Base-by-base conservation (phyloP, 1,140 invertebrate genomes). In the Cyrtorhinus lividipennis region DNA sequence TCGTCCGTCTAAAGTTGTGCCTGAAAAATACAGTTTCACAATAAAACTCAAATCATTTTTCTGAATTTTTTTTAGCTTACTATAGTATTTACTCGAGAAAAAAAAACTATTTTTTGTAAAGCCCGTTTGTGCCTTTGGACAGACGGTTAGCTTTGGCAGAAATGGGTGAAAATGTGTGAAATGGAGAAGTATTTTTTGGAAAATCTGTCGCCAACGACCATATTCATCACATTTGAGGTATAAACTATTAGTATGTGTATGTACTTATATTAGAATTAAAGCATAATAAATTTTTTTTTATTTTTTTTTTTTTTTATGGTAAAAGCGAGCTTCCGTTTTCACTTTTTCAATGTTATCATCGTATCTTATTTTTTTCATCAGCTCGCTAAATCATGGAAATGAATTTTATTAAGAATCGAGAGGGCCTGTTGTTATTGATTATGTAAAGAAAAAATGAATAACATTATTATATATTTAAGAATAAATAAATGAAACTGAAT, bases 371-470 rank as follows among this genome's bases (percentile, higher is more conserved):
- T 53, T 53, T 53, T 53, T 20, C 20, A 22, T 53, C 48, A 10
- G 20, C 20, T 15, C 20, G 10, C 20, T 3, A 22, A 53, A n/a
- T n/a, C 20, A 20, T 53, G 48, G 48, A 53, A 38, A 53, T 53
- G 20, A 53, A 53, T 15, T 15, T 5, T 53, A 53, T 53, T 53
- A 53, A 53, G 48, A 20, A 53, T 53, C 48, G 48, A 53, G 48
- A 53, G 48, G 48, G 48, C 48, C 48, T 53, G 48, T 53, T 53
- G 48, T 53, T 53, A 53, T 53, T 53, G 48, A 53, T 53, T 53
- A 53, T 53, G 48, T 53, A 53, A 53, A 53, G 20, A 53, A 53
- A 53, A 53, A 15, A 53, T 53, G 10, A 53, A 15, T 53, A 53
- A 13, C 18, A 53, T 53, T 53, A 53, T 53, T 53, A 53, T 53